Conservation (phyloP, 2,113 vertebrate species). For the Amia ocellicauda region DNA sequence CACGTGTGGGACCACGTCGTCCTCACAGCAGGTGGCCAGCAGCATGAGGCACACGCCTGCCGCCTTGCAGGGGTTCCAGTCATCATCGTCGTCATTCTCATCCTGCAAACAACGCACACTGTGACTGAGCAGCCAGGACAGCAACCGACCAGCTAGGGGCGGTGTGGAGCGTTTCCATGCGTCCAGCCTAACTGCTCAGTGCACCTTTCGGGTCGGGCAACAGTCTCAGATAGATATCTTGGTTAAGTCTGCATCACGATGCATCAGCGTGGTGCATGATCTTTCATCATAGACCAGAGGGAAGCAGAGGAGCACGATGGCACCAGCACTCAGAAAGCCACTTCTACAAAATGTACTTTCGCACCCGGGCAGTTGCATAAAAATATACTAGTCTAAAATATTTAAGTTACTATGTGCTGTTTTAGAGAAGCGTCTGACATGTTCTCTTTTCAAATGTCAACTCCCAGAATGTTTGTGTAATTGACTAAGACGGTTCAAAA, state of each 20-base stretch:
- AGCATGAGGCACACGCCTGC: slow-evolving; percentile 97
- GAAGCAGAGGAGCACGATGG: neutral
- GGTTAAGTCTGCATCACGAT: neutral
- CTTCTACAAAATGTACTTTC: too few species aligned
- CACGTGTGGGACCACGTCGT: slow-evolving; percentile 93
- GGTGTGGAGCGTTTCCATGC: too few species aligned
- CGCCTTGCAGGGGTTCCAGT: slow-evolving; percentile 98
- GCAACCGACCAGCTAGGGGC: too few species aligned
- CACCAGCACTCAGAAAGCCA: too few species aligned
- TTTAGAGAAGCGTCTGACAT: too few species aligned
- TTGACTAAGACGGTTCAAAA: neutral
- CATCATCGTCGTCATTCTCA: slow-evolving; percentile 92
- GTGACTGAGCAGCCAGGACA: too few species aligned
- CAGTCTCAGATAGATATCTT: neutral
- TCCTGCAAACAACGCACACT: slow-evolving; percentile 64
- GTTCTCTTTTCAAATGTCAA: too few species aligned
- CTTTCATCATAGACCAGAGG: neutral
- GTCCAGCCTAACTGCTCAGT: too few species aligned
- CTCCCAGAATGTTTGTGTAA: neutral
- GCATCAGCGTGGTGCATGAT: slow-evolving; percentile 3
- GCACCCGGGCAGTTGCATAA: too few species aligned
- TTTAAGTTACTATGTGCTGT: too few species aligned
- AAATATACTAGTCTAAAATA: too few species aligned
- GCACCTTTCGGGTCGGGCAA: too few species aligned
- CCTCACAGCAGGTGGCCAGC: slow-evolving; percentile 94